These are phyloP conservation scores for Arvicola amphibius DNA, from an alignment of 2,797 vertebrate genomes.

Conservation along the genomic window DNA sequence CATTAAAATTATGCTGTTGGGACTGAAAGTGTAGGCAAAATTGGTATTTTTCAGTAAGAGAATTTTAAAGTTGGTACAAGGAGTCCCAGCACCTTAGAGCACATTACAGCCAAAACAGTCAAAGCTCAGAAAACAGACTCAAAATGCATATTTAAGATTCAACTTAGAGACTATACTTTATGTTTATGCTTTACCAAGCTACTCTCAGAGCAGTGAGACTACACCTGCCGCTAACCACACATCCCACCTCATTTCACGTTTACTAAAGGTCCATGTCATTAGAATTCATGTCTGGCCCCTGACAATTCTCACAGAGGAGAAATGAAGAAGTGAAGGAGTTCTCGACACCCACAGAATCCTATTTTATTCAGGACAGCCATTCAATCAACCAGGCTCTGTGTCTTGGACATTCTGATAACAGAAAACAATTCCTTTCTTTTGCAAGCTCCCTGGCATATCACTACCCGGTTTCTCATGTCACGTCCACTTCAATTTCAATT, in stretches of 20 bases:
- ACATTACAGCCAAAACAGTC: neutral
- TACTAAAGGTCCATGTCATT: neutral
- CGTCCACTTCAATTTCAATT: slow-evolving; percentile 68
- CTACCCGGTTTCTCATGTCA: slow-evolving; percentile 58
- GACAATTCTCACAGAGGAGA: slow-evolving; percentile 43
- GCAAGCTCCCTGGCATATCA: slow-evolving; percentile 49
- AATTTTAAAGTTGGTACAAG: neutral
- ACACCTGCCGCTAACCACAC: neutral
- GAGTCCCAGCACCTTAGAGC: neutral
- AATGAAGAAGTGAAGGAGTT: slow-evolving; percentile 61
- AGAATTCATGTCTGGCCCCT: slow-evolving; percentile 26
- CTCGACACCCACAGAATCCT: slow-evolving; percentile 51
- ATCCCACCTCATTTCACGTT: slow-evolving; percentile 6
- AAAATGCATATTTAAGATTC: neutral
- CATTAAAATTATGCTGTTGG: neutral
- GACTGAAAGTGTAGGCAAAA: neutral
- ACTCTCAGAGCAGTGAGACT: neutral
- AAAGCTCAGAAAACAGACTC: neutral
- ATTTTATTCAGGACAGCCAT: slow-evolving; percentile 59
- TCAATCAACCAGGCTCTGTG: slow-evolving; percentile 47
- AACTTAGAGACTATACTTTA: neutral
- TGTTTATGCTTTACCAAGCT: neutral
- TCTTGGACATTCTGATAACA: slow-evolving; percentile 68
- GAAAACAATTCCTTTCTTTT: slow-evolving; percentile 71
- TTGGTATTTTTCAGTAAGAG: neutral